phyloP scores from a whole-genome alignment of 2,888 invertebrate genomes.

The Adineta ricciae region DNA sequence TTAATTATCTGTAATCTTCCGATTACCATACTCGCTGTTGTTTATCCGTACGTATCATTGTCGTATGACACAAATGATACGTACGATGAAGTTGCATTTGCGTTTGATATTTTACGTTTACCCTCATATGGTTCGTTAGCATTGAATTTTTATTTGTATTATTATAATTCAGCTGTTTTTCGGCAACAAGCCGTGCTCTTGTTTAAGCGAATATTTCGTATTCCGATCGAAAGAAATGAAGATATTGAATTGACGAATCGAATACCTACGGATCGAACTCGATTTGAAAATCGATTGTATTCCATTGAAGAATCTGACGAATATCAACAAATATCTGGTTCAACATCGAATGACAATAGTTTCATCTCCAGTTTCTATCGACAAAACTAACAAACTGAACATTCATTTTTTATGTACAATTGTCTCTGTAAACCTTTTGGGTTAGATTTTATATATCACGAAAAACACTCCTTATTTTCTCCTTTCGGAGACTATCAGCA shows the following conservation, averaged over 20 bases:
- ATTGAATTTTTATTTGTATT: slow-evolving; percentile 13
- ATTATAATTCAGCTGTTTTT: not conserved
- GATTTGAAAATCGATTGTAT: not conserved
- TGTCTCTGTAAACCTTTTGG: too few relatives aligned
- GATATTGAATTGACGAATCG: not conserved
- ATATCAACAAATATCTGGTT: not conserved
- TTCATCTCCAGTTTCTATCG: not conserved
- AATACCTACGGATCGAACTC: not conserved
- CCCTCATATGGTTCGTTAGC: not conserved
- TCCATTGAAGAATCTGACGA: not conserved
- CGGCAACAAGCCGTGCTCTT: not conserved
- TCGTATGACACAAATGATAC: not conserved
- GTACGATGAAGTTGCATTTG: not conserved
- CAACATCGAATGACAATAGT: not conserved
- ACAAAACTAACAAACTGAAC: not conserved
- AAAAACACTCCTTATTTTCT: too few relatives aligned
- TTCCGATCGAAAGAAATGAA: not conserved
- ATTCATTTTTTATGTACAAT: not conserved
- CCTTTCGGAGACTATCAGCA: too few relatives aligned
- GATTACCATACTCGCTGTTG: not conserved
- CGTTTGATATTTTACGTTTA: not conserved
- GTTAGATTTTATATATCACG: too few relatives aligned
- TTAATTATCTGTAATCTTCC: not conserved
- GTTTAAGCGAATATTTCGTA: not conserved
- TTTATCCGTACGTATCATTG: not conserved